Evolutionary conservation across 2,797 vertebrate genomes (phyloP).

Genomic region (Cossypha niveicapilla): DNA sequence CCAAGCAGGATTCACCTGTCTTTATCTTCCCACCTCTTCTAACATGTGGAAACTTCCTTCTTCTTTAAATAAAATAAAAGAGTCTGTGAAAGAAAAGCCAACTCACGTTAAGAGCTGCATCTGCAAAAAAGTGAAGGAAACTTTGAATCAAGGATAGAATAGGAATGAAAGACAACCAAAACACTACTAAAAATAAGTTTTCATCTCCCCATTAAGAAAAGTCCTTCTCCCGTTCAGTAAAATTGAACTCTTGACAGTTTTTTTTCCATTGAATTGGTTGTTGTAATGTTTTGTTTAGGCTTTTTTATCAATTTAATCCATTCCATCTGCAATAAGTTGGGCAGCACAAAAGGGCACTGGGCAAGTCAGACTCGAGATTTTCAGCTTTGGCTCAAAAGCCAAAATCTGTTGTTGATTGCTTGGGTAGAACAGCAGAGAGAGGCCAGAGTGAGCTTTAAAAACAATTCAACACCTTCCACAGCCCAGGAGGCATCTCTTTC

Average conservation of each 20-base stretch:
- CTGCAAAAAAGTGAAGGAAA: background rate
- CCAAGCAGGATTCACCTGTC: background rate
- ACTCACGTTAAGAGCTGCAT: background rate
- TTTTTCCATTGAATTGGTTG: background rate
- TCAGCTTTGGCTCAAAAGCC: conserved; percentile 1
- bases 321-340: background rate
- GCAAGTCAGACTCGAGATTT: background rate
- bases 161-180: background rate
- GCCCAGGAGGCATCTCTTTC: background rate
- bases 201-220: background rate
- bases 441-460: conserved; percentile 20
- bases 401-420: background rate
- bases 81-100: background rate
- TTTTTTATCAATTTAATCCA: background rate
- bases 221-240: background rate
- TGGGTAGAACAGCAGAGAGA: background rate
- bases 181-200: background rate
- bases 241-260: background rate
- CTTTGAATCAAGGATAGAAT: background rate
- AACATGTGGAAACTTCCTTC: background rate
- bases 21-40: background rate
- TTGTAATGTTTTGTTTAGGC: background rate
- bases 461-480: background rate
- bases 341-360: background rate
- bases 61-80: background rate